phyloP scores from a whole-genome alignment of 2,888 invertebrate genomes.

The Catocala fraxini region DNA sequence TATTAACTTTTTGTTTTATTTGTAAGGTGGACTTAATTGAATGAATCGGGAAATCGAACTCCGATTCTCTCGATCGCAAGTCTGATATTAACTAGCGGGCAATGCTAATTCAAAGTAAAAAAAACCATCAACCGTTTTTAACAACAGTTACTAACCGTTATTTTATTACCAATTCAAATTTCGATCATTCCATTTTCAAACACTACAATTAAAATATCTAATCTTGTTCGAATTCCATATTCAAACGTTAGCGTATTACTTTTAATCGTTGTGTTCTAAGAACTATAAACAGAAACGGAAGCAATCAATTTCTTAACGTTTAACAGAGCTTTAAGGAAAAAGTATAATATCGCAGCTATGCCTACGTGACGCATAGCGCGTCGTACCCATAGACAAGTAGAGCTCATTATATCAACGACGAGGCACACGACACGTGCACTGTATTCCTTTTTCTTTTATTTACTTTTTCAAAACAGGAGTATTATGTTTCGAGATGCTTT shows the following conservation, averaged over 20 bases:
- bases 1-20: no score
- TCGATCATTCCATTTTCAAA: no score
- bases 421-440: conserved; percentile 13
- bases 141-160: no score
- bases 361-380: conserved; percentile 39
- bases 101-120: no score
- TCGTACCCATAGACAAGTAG: conserved; percentile 13
- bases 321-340: conserved; percentile 18
- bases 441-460: background rate
- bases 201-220: background rate
- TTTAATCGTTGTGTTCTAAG: conserved; percentile 4
- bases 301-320: conserved; percentile 13
- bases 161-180: no score
- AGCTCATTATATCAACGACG: conserved; percentile 5
- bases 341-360: conserved; percentile 14
- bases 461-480: background rate
- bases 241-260: no score
- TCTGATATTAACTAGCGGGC: no score
- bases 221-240: background rate
- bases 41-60: no score
- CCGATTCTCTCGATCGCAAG: no score
- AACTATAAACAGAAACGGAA: conserved; percentile 8
- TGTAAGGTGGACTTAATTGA: no score
- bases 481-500: background rate
- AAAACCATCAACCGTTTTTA: no score